Conservation (phyloP, 2,888 invertebrate genomes). For the Drosophila pullipes region DNA sequence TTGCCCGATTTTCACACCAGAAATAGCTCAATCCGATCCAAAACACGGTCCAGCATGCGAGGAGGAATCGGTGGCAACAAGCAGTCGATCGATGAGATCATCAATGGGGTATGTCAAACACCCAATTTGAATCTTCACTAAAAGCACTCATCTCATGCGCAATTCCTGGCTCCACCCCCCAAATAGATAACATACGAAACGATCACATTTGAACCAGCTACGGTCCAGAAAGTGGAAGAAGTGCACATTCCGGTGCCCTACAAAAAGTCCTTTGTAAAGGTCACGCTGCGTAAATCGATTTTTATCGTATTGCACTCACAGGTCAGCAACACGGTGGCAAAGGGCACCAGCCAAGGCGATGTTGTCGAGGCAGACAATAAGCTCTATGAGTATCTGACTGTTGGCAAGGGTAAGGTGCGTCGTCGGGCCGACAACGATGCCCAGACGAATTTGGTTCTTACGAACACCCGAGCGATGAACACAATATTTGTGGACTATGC, state of each 20-base stretch:
- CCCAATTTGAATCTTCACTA: background rate
- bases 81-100: conserved; percentile 75
- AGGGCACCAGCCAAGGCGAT: conserved; percentile 87
- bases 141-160: background rate
- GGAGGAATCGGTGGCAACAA: conserved; percentile 65
- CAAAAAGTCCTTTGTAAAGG: conserved; percentile 86
- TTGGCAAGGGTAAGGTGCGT: conserved; percentile 89
- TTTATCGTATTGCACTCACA: conserved; percentile 88
- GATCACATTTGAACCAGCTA: conserved; percentile 27
- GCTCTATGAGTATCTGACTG: conserved; percentile 89
- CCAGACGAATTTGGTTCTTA: conserved; percentile 88
- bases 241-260: conserved; percentile 29
- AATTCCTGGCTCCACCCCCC: background rate
- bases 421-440: conserved; percentile 89
- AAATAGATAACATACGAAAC: conserved; percentile 48
- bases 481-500: conserved; percentile 81
- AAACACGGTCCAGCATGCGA: conserved; percentile 52
- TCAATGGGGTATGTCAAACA: conserved; percentile 53
- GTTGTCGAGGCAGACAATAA: conserved; percentile 88
- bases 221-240: background rate
- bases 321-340: conserved; percentile 88
- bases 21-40: conserved; percentile 6
- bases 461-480: conserved; percentile 88
- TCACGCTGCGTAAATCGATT: conserved; percentile 89
- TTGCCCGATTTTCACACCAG: conserved; percentile 14